phyloP scores from a whole-genome alignment of 2,888 invertebrate species.

The Trissolcus brochymenae region DNA sequence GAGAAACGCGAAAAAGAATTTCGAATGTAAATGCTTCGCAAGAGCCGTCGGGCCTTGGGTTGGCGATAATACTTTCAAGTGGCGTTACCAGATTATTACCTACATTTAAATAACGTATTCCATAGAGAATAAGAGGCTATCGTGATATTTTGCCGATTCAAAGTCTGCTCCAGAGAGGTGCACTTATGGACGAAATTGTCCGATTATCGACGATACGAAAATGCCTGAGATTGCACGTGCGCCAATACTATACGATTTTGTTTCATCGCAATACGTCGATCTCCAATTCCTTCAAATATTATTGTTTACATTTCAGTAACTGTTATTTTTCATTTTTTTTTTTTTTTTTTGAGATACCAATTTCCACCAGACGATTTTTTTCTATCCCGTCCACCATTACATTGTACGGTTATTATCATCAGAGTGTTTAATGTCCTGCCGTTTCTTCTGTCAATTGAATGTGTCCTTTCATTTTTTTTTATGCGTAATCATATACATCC shows the following conservation, averaged over 20 bases:
- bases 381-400: too few relatives aligned
- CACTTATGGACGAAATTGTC: constrained; percentile 4
- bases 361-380: too few relatives aligned
- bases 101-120: constrained; percentile 26
- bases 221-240: constrained; percentile 2
- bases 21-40: constrained; percentile 22
- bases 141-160: constrained; percentile 39
- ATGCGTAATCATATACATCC: too few relatives aligned
- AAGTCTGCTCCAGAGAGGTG: constrained; percentile 11
- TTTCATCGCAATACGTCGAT: constrained; percentile 13
- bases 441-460: too few relatives aligned
- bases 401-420: neutral
- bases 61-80: constrained; percentile 42
- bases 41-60: constrained; percentile 22
- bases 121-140: constrained; percentile 33
- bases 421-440: neutral
- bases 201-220: constrained; percentile 27
- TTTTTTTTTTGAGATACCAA: too few relatives aligned
- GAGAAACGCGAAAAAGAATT: constrained; percentile 13
- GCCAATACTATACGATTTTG: constrained; percentile 30
- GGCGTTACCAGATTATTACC: constrained; percentile 48
- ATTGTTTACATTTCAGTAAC: constrained; percentile 1
- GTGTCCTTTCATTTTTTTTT: too few relatives aligned
- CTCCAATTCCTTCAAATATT: too few relatives aligned
- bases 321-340: constrained; percentile 4